Evolutionary conservation across 2,113 vertebrate species (phyloP), one percentile per base, ranked within the genome.

Genomic region (Barbus barbus): DNA sequence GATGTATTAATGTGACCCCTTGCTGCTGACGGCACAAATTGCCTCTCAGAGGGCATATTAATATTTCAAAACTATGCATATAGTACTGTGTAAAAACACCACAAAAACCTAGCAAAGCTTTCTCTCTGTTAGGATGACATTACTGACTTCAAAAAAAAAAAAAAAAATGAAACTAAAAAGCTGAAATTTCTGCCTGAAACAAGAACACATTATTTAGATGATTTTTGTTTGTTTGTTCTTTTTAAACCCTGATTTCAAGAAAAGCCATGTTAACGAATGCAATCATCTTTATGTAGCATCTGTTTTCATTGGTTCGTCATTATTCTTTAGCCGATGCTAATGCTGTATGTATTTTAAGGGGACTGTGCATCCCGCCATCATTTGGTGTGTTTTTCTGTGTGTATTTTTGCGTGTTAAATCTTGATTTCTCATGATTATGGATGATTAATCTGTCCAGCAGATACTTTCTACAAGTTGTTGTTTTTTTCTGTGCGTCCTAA

Each of bases 201-300:
- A 61, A 41, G 46, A 65, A 69, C 33, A 41, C 48, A 11, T 31
- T 73, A 1, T 48, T 26, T 20, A 8, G 51, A 22, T 22, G 20
- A 56, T 56, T 53, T 20, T 20, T 53, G 51, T 20, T 53, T 56
- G 51, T 41, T 51, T 14, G 12, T 44, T 4, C 2, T 28, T 81
- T 46, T 51, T 22, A 38, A 58, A 33, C 24, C 26, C 51, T 33
- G 16, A 78, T 78, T 60, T 83, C 18, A 73, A 36, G 31, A 20
- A 63, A 78, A 82, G 80, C 84, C 61, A 71, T 71, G 79, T 48
- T 60, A 76, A 69, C 3, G 67, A 72, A 71, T 61, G 81, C 79
- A 73, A 51, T 83, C 63, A 33, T 65, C 41, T 73, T 53, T 65
- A 65, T 44, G 69, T 75, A 74, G n/a, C 60, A 56, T 41, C n/a